A percentile compares a stretch with the other conserved stretches of the same genome.
phyloP scores from a whole-genome alignment of 2,888 invertebrate genomes.

The Hirudinaria manillensis region DNA sequence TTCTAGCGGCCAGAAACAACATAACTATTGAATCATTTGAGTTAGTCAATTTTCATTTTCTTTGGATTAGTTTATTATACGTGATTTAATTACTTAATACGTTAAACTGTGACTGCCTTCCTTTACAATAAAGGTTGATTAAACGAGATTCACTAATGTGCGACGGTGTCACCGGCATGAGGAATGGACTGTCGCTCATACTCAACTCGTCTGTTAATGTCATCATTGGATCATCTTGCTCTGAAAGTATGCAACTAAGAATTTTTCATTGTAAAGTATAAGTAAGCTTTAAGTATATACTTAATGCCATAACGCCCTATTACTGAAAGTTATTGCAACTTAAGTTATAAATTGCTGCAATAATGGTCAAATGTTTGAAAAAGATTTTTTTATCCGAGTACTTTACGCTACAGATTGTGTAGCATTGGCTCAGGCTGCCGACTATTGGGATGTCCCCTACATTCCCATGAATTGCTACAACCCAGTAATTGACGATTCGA shows the following conservation, averaged over 20 bases:
- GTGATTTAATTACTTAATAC: not conserved
- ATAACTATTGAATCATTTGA: not conserved
- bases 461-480: constrained; percentile 10
- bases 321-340: too few species aligned
- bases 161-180: constrained; percentile 27
- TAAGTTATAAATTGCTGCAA: too few species aligned
- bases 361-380: too few species aligned
- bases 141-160: not conserved
- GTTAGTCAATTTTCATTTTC: not conserved
- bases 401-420: too few species aligned
- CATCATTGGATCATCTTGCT: constrained; percentile 25
- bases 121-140: not conserved
- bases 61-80: not conserved
- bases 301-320: too few species aligned
- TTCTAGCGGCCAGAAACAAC: not conserved
- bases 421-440: not conserved
- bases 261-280: not conserved
- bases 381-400: too few species aligned
- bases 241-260: constrained; percentile 9
- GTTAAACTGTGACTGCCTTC: not conserved
- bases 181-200: constrained; percentile 15
- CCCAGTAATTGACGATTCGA: not conserved
- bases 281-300: not conserved
- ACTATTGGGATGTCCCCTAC: constrained; percentile 20
- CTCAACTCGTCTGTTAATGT: constrained; percentile 25